A percentile compares a stretch with the other conserved stretches of the same genome.
phyloP scores from a whole-genome alignment of 2,888 invertebrate genomes.

The Tortricodes alternella region DNA sequence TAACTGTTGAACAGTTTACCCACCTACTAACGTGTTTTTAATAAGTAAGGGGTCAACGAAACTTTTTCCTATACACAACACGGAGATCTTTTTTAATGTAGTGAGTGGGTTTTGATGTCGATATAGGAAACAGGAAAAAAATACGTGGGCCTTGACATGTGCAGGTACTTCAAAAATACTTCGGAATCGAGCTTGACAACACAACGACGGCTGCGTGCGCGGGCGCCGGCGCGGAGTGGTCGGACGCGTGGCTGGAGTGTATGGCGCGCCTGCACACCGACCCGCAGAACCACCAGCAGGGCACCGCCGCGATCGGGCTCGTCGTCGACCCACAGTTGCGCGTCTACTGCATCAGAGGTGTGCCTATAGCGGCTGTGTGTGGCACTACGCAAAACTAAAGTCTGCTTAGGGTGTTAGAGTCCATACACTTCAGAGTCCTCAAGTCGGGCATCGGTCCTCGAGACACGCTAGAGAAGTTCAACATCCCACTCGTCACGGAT shows the following conservation, averaged over 20 bases:
- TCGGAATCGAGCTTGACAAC: constrained; percentile 65
- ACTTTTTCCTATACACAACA: no score
- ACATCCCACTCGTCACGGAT: constrained; percentile 81
- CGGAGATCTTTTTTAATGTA: no score
- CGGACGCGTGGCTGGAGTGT: constrained; percentile 88
- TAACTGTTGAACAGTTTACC: no score
- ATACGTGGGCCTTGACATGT: no score
- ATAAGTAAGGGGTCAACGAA: no score
- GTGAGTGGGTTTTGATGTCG: no score
- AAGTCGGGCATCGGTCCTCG: constrained; percentile 86
- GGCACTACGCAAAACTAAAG: no score
- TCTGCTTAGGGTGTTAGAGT: no score
- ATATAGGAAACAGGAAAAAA: no score
- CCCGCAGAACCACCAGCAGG: constrained; percentile 91
- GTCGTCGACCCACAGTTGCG: constrained; percentile 83
- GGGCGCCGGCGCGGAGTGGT: constrained; percentile 55
- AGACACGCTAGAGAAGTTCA: constrained; percentile 70
- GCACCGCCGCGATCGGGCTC: constrained; percentile 89
- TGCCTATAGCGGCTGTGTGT: no score
- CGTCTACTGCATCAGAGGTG: constrained; percentile 79
- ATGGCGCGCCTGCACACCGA: constrained; percentile 87
- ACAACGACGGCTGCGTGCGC: constrained; percentile 65
- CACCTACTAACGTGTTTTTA: no score
- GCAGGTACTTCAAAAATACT: constrained; percentile 66
- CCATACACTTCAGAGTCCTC: constrained; percentile 85